Evolutionary conservation across 1,140 invertebrate genomes (phyloP).

Genomic region (Bombus polaris): DNA sequence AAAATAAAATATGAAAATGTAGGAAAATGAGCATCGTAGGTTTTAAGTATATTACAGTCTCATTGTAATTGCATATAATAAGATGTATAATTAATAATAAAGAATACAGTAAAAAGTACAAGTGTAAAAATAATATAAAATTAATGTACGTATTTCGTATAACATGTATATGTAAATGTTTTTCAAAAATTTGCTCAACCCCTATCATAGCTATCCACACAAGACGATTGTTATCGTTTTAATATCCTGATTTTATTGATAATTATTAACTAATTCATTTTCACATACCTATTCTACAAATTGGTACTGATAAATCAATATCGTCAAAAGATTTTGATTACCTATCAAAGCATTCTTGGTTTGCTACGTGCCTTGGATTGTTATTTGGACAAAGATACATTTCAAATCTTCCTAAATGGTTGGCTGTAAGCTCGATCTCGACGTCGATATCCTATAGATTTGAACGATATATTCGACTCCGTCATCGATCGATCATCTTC

Average conservation of each 20-base stretch:
- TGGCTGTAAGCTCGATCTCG: slow-evolving; percentile 94
- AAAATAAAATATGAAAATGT: not conserved
- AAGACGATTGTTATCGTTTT: no score
- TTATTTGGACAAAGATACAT: slow-evolving; percentile 93
- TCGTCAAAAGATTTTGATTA: slow-evolving; percentile 61
- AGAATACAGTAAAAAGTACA: not conserved
- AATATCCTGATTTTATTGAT: no score
- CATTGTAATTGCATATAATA: not conserved
- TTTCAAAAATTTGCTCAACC: no score
- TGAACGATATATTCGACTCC: not conserved
- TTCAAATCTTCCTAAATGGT: slow-evolving; percentile 94
- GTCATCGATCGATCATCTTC: not conserved
- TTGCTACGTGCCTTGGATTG: slow-evolving; percentile 89
- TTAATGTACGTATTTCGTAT: no score
- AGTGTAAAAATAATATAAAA: not conserved
- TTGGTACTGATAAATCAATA: not conserved
- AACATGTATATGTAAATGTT: no score
- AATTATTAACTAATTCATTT: no score
- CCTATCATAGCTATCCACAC: no score
- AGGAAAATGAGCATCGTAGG: no score
- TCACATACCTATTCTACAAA: not conserved
- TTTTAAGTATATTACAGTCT: no score
- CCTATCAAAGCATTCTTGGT: slow-evolving; percentile 92
- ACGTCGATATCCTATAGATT: slow-evolving; percentile 89
- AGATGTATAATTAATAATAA: not conserved